These are phyloP conservation scores for Phyto melanocephala DNA, from an alignment of 2,888 invertebrate genomes.

Conservation along the genomic window DNA sequence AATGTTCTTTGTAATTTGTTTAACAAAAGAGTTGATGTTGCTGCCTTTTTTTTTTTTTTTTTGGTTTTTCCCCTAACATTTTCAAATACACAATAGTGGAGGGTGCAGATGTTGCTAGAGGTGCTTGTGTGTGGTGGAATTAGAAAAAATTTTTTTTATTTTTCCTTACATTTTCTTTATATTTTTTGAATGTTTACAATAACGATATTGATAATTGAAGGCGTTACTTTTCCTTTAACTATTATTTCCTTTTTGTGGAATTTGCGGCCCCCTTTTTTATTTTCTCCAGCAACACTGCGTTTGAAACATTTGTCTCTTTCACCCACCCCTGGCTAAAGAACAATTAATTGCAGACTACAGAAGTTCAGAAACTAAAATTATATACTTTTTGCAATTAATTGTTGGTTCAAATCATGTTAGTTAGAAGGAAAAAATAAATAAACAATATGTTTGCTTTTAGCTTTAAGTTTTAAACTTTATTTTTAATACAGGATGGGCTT, in stretches of 20 bases:
- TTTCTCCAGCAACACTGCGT: background rate
- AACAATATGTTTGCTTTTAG: background rate
- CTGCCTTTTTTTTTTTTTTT: constrained; percentile 6
- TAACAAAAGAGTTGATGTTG: constrained; percentile 53
- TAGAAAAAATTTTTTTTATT: constrained; percentile 28
- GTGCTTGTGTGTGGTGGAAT: background rate
- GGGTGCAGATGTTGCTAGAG: background rate
- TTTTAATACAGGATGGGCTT: background rate
- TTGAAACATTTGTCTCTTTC: background rate
- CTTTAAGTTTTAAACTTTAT: constrained; percentile 20
- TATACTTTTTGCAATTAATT: constrained; percentile 34
- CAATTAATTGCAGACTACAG: constrained; percentile 59
- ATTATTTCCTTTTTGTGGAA: background rate
- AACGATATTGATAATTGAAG: constrained; percentile 64
- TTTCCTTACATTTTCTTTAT: constrained; percentile 11
- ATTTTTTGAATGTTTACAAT: constrained; percentile 41
- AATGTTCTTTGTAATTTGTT: constrained; percentile 55
- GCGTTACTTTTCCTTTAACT: constrained; percentile 53
- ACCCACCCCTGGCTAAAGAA: background rate
- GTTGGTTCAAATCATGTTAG: constrained; percentile 25
- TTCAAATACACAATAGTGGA: background rate
- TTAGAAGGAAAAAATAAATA: background rate
- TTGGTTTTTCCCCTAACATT: background rate
- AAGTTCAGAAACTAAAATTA: constrained; percentile 41
- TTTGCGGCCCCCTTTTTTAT: background rate